Evolutionary conservation across 2,797 vertebrate species (phyloP), one percentile per base, ranked within the genome.

Genomic region (Glossophaga mutica): DNA sequence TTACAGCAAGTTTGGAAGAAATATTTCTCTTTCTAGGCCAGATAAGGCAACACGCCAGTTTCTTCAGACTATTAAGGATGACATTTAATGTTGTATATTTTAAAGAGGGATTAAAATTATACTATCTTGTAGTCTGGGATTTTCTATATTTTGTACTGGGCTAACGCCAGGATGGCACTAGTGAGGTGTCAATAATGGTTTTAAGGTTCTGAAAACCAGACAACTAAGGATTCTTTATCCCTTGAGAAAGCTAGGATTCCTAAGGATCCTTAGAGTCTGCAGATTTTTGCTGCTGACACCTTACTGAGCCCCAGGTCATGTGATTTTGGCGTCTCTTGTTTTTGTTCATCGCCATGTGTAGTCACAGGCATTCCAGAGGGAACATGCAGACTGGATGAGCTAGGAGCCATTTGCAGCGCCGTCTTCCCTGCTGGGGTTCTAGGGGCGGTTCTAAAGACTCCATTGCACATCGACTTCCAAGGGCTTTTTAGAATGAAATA

Each of bases 131-230:
- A 90, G 79, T 92, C 86, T 89, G 68, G 34, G 68, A n/a, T 86
- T 92, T 95, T 78, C 67, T 97, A n/a, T 73, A 87, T 94, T 96
- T 94, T 96, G 92, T 89, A n/a, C 29, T 95, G 76, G 48, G 4
- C 91, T 81, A 37, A 83, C 44, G 29, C 50, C 78, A 93, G 52
- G 78, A 89, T 85, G 65, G 82, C 24, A 94, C 37, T 50, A 94
- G 74, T 95, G 83, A 83, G 88, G 52, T 92, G 59, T 97, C 82
- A 74, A 34, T 94, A 94, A 88, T 87, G 34, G 26, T 77, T 94
- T 55, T 76, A 59, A 68, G 59, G 65, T 95, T 39, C 81, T 93
- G 34, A 94, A 97, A 91, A 91, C 50, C 14, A 78, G 42, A 68
- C 1, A 22, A 70, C 29, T 34, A 87, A 79, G 81, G 90, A 82